These are phyloP conservation scores for Netelia virgata DNA, from an alignment of 2,888 invertebrate genomes.

Conservation along the genomic window DNA sequence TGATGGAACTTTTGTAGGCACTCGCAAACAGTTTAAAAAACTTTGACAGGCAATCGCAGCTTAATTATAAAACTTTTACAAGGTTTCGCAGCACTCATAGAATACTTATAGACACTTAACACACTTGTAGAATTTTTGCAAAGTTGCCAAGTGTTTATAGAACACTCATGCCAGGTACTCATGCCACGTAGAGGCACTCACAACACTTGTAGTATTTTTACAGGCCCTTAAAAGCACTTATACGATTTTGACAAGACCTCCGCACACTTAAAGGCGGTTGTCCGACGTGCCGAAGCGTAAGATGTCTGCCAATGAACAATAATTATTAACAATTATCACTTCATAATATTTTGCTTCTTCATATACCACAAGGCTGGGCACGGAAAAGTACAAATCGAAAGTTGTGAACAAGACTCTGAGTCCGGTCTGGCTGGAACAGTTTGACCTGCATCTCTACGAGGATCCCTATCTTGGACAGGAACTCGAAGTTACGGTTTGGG, in stretches of 20 bases:
- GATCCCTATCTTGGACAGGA: constrained; percentile 93
- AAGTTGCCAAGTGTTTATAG: constrained; percentile 1
- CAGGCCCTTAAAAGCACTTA: constrained; percentile 7
- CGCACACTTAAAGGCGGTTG: no score
- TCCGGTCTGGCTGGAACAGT: constrained; percentile 98
- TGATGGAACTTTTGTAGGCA: background rate
- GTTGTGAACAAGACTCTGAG: constrained; percentile 93
- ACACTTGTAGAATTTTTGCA: constrained; percentile 6
- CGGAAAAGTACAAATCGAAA: constrained; percentile 99
- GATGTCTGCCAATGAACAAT: background rate
- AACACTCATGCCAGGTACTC: background rate
- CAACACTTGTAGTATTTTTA: constrained; percentile 5
- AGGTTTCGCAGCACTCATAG: background rate
- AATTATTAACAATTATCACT: constrained; percentile 18
- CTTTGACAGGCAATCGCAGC: background rate
- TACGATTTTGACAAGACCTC: background rate
- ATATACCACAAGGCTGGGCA: constrained; percentile 90
- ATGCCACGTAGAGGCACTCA: constrained; percentile 7
- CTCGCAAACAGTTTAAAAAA: background rate
- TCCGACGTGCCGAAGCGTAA: background rate
- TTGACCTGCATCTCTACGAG: constrained; percentile 98
- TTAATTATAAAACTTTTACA: background rate
- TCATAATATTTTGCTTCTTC: constrained; percentile 17
- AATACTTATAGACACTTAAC: constrained; percentile 1
- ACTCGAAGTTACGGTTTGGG: constrained; percentile 96